These are phyloP conservation scores for Sebastes steindachneri DNA, from an alignment of 2,797 vertebrate genomes.

Conservation along the genomic window DNA sequence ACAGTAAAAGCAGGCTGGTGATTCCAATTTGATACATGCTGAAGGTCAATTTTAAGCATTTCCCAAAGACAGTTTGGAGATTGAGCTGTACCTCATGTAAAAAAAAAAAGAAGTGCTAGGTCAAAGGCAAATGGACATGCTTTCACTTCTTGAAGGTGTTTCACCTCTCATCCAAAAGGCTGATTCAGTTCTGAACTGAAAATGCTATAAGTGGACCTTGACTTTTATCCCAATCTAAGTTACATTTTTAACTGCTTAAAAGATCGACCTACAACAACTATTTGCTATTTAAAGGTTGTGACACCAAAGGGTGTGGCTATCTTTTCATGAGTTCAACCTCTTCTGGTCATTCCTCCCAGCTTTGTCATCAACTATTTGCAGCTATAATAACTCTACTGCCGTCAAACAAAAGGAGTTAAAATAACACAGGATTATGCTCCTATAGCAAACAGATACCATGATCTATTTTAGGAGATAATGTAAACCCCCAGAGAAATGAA, in stretches of 20 bases:
- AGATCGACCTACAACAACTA: neutral
- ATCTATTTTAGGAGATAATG: conserved; percentile 50
- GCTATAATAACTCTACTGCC: neutral
- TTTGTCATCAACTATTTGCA: neutral
- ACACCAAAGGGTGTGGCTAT: neutral
- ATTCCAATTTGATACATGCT: neutral
- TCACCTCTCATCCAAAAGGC: neutral
- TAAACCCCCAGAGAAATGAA: conserved; percentile 38
- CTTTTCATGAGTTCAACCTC: neutral
- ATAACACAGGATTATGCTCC: neutral
- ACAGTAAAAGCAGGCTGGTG: neutral
- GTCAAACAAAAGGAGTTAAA: neutral
- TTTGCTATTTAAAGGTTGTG: neutral
- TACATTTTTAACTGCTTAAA: neutral
- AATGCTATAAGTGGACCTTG: neutral
- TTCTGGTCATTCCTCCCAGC: neutral
- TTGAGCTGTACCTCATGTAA: neutral
- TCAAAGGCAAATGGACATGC: neutral
- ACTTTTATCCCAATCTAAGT: neutral
- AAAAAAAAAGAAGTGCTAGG: neutral
- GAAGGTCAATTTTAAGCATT: neutral
- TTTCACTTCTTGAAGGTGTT: neutral
- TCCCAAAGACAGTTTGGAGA: neutral
- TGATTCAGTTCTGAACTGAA: neutral
- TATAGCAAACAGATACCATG: conserved; percentile 1